These are phyloP conservation scores for Limnephilus marmoratus DNA, from an alignment of 2,888 invertebrate genomes.

Conservation along the genomic window DNA sequence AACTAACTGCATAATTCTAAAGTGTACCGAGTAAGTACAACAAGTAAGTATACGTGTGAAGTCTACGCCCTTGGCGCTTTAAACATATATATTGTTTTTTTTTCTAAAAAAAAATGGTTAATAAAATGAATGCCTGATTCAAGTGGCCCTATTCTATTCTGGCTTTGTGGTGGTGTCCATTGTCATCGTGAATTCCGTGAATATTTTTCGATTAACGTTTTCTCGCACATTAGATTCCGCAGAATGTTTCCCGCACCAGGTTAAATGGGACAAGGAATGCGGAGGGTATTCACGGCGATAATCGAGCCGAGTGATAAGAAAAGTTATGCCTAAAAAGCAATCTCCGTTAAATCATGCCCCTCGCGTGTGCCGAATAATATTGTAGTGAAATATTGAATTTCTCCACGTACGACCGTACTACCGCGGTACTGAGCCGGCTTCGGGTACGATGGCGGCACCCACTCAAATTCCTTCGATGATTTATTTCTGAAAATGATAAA, in stretches of 20 bases:
- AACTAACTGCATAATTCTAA: not conserved
- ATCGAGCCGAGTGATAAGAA: slow-evolving; percentile 54
- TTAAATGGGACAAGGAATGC: slow-evolving; percentile 28
- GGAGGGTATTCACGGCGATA: slow-evolving; percentile 46
- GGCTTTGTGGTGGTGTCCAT: not conserved
- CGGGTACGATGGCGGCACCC: not conserved
- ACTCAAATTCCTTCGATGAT: not conserved
- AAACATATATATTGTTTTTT: not conserved
- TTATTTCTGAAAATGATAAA: not conserved
- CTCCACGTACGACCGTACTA: not conserved
- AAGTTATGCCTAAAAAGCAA: slow-evolving; percentile 58
- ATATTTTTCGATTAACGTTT: slow-evolving; percentile 34
- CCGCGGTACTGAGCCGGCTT: not conserved
- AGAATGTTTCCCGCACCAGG: slow-evolving; percentile 30
- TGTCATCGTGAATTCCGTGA: slow-evolving; percentile 28
- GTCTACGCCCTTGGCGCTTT: not conserved
- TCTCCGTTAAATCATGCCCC: slow-evolving; percentile 58
- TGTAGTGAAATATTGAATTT: slow-evolving; percentile 60
- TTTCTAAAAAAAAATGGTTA: not conserved
- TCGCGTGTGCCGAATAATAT: slow-evolving; percentile 59
- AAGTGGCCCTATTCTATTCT: not conserved
- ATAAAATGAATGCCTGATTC: not conserved
- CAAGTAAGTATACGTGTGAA: not conserved
- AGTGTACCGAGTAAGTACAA: not conserved
- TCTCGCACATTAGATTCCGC: not conserved